phyloP scores from a whole-genome alignment of 2,113 vertebrate species.

The Tamias sibiricus region DNA sequence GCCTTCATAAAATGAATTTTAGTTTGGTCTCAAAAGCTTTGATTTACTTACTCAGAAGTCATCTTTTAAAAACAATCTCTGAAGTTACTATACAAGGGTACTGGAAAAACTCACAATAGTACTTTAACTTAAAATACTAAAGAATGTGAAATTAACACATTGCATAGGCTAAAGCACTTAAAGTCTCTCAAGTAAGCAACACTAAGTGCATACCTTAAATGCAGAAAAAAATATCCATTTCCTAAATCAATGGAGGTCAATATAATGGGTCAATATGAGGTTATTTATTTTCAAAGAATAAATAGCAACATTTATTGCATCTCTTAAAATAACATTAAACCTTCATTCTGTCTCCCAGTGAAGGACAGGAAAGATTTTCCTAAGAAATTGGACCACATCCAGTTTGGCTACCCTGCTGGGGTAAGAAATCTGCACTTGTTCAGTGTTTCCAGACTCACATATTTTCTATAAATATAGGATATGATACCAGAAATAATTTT shows the following conservation, averaged over 20 bases:
- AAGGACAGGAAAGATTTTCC: constrained; percentile 72
- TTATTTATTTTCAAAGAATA: constrained; percentile 78
- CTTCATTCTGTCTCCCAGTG: constrained; percentile 68
- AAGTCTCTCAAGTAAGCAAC: constrained; percentile 54
- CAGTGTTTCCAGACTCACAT: constrained; percentile 33
- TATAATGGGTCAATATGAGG: constrained; percentile 70
- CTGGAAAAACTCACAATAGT: constrained; percentile 47
- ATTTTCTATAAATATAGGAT: constrained; percentile 63
- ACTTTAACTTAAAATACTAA: constrained; percentile 57
- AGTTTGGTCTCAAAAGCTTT: constrained; percentile 45
- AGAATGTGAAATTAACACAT: constrained; percentile 68
- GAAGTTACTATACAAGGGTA: not conserved
- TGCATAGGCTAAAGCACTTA: constrained; percentile 67
- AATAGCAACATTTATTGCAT: constrained; percentile 62
- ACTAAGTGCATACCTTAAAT: constrained; percentile 57
- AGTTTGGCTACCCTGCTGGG: constrained; percentile 61
- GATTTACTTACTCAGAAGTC: constrained; percentile 38
- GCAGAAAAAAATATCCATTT: constrained; percentile 30
- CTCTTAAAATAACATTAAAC: constrained; percentile 79
- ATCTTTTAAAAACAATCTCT: constrained; percentile 14
- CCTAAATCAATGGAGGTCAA: constrained; percentile 70
- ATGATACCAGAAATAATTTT: constrained; percentile 35
- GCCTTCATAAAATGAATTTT: constrained; percentile 25
- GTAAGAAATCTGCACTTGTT: constrained; percentile 49
- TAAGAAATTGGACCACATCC: constrained; percentile 77